Evolutionary conservation across 2,113 vertebrate genomes (phyloP).

Genomic region (Oceanodroma tethys): DNA sequence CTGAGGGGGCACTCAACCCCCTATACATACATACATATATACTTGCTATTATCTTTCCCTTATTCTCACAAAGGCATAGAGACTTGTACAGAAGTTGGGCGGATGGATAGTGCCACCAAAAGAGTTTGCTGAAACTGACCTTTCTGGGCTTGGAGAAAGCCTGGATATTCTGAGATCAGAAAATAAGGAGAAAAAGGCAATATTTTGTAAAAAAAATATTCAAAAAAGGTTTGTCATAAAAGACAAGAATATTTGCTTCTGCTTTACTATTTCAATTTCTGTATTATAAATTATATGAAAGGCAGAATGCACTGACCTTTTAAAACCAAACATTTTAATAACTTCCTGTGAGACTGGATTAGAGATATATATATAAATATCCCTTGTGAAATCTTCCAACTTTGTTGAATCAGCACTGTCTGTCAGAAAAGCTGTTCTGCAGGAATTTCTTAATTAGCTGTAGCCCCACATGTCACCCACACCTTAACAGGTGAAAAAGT

Average conservation of each 20-base stretch:
- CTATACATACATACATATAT: neutral
- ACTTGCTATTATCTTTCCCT: neutral
- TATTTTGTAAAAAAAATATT: neutral
- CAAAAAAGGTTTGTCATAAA: neutral
- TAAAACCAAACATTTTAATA: conserved; percentile 20
- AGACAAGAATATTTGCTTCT: neutral
- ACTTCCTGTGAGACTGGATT: neutral
- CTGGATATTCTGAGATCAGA: neutral
- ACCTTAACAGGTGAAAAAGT: neutral
- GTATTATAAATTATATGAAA: neutral
- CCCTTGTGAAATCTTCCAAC: neutral
- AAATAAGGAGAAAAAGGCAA: neutral
- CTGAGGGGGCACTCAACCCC: too few species aligned
- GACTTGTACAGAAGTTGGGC: neutral
- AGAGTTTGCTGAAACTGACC: neutral
- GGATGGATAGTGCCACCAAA: neutral
- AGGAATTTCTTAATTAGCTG: neutral
- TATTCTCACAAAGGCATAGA: neutral
- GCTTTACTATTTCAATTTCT: neutral
- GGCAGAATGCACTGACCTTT: neutral
- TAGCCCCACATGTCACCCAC: neutral
- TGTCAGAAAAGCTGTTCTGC: neutral
- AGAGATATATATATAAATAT: neutral
- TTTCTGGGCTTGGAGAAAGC: neutral
- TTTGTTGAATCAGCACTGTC: neutral